Evolutionary conservation across 2,888 invertebrate genomes (phyloP), one percentile per base, ranked within the genome.

Genomic region (Drosophila tanythrix): DNA sequence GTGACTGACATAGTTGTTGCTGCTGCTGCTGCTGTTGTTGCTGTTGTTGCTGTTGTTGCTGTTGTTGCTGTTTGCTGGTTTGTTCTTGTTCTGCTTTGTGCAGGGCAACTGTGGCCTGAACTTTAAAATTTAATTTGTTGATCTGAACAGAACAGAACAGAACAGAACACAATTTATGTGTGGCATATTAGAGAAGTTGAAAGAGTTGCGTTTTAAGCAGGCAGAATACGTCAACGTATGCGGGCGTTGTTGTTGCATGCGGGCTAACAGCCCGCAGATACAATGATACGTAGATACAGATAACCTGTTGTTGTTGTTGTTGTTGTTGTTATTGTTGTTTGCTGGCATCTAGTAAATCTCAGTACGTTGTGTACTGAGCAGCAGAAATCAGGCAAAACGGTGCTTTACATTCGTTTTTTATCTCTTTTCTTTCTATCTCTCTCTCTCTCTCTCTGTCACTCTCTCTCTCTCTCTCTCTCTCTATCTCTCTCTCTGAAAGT

Each of bases 1-100:
- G 88, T 87, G 83, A 82, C 83, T 88, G 88, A 83, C 88, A 86
- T 86, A 87, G 88, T 82, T 86, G 88, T 74, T 83, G 82, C 21
- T 63, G 69, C 57, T 63, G 65, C 59, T 71, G 60, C 4, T 36
- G 36, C 31, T 31, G 21, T 1, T 40, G 52, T 21, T 21, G 21
- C 21, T 40, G 82, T 70, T 84, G 85, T 66, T 76, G 77, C 31
- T 76, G 69, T 59, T 69, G 67, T 58, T 72, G 61, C 51, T 68
- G 72, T 53, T 61, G 70, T 46, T 66, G 52, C 64, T 75, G 74
- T 31, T 58, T 60, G 36, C 25, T 46, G 15, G 46, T 4, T 60
- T 57, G 62, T 29, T 50, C 68, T 70, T 70, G 65, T 50, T 69
- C 38, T 55, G 65, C 51, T 64, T 59, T 62, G 58, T 40, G 60